Evolutionary conservation across 2,888 invertebrate genomes (phyloP).

Genomic region (Macropis europaea): DNA sequence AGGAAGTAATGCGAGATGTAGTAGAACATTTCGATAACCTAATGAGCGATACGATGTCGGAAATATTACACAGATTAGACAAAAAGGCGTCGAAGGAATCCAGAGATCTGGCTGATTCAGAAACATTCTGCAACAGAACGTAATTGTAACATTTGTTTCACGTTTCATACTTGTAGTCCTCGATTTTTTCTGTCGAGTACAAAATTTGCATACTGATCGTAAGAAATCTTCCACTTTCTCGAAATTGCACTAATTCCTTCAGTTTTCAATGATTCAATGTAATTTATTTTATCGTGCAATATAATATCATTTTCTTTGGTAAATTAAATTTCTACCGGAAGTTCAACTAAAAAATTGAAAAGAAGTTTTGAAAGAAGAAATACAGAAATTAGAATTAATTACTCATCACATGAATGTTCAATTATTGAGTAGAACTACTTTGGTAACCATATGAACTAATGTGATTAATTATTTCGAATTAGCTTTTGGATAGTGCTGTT

Average conservation of each 20-base stretch:
- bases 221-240: too few relatives aligned
- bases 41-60: conserved; percentile 63
- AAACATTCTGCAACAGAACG: conserved; percentile 52
- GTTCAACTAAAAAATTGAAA: too few relatives aligned
- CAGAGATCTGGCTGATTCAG: conserved; percentile 2
- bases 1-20: conserved; percentile 64
- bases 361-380: too few relatives aligned
- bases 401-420: background rate
- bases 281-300: too few relatives aligned
- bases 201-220: background rate
- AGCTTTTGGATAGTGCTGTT: too few relatives aligned
- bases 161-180: background rate
- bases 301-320: too few relatives aligned
- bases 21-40: conserved; percentile 55
- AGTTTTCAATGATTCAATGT: too few relatives aligned
- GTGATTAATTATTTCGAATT: conserved; percentile 15
- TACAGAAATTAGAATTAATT: background rate
- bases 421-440: background rate
- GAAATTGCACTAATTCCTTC: too few relatives aligned
- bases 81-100: background rate
- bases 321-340: too few relatives aligned
- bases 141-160: conserved; percentile 22
- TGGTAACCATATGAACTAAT: background rate
- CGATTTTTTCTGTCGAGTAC: background rate
- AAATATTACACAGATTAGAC: conserved; percentile 52